phyloP scores from a whole-genome alignment of 2,888 invertebrate species.

The Panzeria rudis region DNA sequence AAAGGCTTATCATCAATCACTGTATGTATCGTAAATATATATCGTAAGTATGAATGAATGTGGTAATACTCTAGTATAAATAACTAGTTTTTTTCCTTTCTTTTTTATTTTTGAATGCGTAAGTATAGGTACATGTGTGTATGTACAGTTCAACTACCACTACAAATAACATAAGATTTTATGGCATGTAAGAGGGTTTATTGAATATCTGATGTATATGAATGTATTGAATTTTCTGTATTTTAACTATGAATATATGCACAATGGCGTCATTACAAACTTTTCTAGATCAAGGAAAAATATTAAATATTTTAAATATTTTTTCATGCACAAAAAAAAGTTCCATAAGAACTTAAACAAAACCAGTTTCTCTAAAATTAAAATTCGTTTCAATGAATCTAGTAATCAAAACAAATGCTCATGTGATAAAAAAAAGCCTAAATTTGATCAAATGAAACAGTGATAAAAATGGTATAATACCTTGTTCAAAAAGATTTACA shows the following conservation, averaged over 20 bases:
- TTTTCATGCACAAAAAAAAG: too few species aligned
- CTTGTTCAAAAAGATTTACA: too few species aligned
- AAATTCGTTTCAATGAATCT: too few species aligned
- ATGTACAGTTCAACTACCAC: slow-evolving; percentile 12
- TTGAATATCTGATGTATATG: slow-evolving; percentile 67
- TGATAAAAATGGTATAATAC: too few species aligned
- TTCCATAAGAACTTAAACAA: too few species aligned
- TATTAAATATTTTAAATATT: too few species aligned
- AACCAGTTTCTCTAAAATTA: too few species aligned
- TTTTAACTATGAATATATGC: slow-evolving; percentile 31
- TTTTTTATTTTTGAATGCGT: neutral
- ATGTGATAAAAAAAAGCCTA: too few species aligned
- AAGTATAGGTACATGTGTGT: neutral
- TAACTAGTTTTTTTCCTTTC: slow-evolving; percentile 20
- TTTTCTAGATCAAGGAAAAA: too few species aligned
- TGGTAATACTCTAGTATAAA: slow-evolving; percentile 31
- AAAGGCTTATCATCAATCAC: slow-evolving; percentile 72
- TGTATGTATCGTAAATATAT: slow-evolving; percentile 25
- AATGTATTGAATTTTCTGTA: slow-evolving; percentile 49
- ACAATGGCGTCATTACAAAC: slow-evolving; percentile 18
- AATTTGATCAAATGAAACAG: too few species aligned
- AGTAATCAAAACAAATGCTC: too few species aligned
- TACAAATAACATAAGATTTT: slow-evolving; percentile 65
- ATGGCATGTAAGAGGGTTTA: slow-evolving; percentile 66
- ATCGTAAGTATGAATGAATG: slow-evolving; percentile 16